phyloP scores from a whole-genome alignment of 92 coral and sea anemone species.

The Siderastrea siderea region DNA sequence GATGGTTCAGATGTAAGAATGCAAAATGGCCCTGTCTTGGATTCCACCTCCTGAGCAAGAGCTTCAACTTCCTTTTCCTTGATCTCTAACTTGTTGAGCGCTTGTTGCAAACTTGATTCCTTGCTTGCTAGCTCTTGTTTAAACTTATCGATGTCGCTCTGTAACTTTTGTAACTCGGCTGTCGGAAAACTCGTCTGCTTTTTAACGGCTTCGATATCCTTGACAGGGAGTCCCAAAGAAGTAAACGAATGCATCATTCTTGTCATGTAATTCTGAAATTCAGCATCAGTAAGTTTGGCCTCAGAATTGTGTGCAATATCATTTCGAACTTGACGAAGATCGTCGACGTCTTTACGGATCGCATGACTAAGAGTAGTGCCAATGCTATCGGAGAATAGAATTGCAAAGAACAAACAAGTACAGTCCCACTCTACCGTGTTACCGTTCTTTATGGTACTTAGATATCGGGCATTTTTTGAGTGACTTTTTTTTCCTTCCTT shows the following conservation, averaged over 20 bases:
- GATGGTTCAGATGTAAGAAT: conserved; percentile 32
- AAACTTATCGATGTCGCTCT: not conserved
- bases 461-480: not conserved
- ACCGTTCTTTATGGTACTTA: not conserved
- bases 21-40: conserved; percentile 31
- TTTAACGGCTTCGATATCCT: conserved; percentile 2
- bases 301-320: too few relatives aligned
- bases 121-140: not conserved
- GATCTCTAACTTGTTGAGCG: too few relatives aligned
- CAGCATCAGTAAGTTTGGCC: too few relatives aligned
- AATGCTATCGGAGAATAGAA: conserved; percentile 14
- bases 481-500: not conserved
- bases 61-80: not conserved
- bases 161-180: not conserved
- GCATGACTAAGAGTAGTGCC: not conserved
- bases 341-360: not conserved
- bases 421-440: not conserved
- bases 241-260: not conserved
- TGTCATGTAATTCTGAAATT: not conserved
- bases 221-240: conserved; percentile 7
- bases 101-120: not conserved
- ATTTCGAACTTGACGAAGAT: too few relatives aligned
- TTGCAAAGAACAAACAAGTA: not conserved
- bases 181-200: conserved; percentile 5
- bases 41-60: not conserved